Base-by-base conservation (phyloP, 1,140 invertebrate species). In the Cyclargus thomasi region DNA sequence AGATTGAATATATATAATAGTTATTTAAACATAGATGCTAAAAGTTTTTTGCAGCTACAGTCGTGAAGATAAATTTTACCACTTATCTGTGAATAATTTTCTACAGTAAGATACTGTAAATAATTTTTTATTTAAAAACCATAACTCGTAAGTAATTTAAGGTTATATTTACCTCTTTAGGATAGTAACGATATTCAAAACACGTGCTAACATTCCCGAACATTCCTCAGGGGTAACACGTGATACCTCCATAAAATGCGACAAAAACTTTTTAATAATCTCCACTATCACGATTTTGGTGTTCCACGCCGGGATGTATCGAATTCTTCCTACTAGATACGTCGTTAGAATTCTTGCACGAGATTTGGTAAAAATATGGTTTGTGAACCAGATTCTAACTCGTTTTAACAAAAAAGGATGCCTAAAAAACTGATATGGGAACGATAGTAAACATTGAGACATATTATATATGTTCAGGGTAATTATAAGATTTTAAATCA, bases 181-280 rank as follows among this genome's bases (percentile, higher is more conserved):
- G 10, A 47, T 47, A 29, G 14, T 14, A 47, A 47, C 1, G 39
- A 47, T 47, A 47, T 47, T 47, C 39, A 14, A 47, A 47, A 47
- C 39, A 47, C 39, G 39, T 47, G 39, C 39, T 16, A 47, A 47
- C 39, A 47, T 47, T 47, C 39, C 39, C 2, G 39, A 47, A 20
- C 53, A 55, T n/a, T 55, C 17, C 53, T 17, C 53, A 4, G 53
- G 53, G 53, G 5, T 55, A 55, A 55, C 53, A 55, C n/a, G n/a
- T 20, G 53, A 55, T 18, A 17, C 53, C 53, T 8, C n/a, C 53
- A 55, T 55, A 55, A 55, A 55, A 55, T 18, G 53, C 7, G 53
- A 20, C 53, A 55, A 55, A 20, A 55, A 20, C n/a, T 47, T 47
- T 47, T 47, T 18, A 55, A 55, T 20, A 20, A 55, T 20, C 17